Evolutionary conservation across 2,888 invertebrate genomes (phyloP), one percentile per base, ranked within the genome.

Genomic region (Troides oblongomaculatus): DNA sequence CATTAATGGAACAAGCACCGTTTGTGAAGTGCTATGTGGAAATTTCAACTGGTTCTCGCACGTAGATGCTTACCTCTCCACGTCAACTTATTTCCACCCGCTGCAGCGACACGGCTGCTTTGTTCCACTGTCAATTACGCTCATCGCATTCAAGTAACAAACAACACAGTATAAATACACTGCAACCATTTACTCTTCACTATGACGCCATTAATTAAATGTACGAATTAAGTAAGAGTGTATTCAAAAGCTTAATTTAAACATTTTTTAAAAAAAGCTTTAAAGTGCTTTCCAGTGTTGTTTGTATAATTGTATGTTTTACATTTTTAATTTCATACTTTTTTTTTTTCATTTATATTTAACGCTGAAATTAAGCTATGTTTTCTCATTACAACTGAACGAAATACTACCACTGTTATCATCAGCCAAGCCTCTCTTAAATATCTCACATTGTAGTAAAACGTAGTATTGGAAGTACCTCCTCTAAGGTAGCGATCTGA

Each of bases 111-210:
- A 64, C 46, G 57, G 59, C 10, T 70, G 74, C 72, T 76, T 75
- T 76, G 74, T 75, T 74, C 68, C 74, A 71, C 67, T 77, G 77
- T 77, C 77, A 77, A 78, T 78, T 78, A 77, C 73, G 71, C 58
- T 68, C 68, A 66, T 63, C 71, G 74, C 73, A 69, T 71, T 70
- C 66, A 72, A 73, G 66, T 36, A 46, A 53, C 62, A 66, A 70
- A 70, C 69, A 70, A 70, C 39, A 43, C 61, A 72, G 74, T 72
- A 73, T 75, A 75, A 74, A 75, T 72, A 66, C 72, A 68, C 72
- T 73, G 69, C 74, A 72, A 73, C 72, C 72, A 72, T 72, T 73
- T 73, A 69, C 66, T 66, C 71, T 70, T 66, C 69, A 73, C 70
- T 74, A 66, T 70, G 61, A 68, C 70, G 68, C 63, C 65, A 68